Evolutionary conservation across 2,113 vertebrate species (phyloP).

Genomic region (Ascaphus truei): DNA sequence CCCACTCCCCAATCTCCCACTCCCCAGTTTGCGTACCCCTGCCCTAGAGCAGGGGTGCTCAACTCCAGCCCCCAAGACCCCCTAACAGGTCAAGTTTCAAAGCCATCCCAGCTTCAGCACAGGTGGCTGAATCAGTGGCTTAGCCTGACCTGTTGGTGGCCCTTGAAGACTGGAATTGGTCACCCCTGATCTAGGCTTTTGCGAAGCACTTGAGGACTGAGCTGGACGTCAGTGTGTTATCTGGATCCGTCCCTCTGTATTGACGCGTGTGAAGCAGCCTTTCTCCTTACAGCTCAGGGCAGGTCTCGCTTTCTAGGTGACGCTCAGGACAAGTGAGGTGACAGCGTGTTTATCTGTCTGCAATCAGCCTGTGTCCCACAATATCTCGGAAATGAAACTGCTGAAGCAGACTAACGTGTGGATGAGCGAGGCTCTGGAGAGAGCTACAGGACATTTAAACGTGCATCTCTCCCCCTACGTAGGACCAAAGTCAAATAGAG

Average conservation of each 20-base stretch:
- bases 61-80: too few relatives aligned
- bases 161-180: too few relatives aligned
- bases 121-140: too few relatives aligned
- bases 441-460: conserved; percentile 31
- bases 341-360: conserved; percentile 39
- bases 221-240: neutral
- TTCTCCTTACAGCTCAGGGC: conserved; percentile 9
- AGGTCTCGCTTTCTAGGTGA: neutral
- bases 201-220: too few relatives aligned
- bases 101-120: too few relatives aligned
- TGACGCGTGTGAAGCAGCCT: neutral
- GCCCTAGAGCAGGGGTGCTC: too few relatives aligned
- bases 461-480: neutral
- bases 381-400: conserved; percentile 49
- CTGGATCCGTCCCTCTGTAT: neutral
- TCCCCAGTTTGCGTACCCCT: too few relatives aligned
- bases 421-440: conserved; percentile 26
- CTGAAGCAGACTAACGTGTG: conserved; percentile 4
- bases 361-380: conserved; percentile 35
- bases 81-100: too few relatives aligned
- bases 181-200: too few relatives aligned
- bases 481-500: neutral
- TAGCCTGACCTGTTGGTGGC: too few relatives aligned
- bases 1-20: too few relatives aligned
- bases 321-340: conserved; percentile 30